These are phyloP conservation scores for Schizaphis graminum DNA, from an alignment of 2,888 invertebrate genomes.

Conservation along the genomic window DNA sequence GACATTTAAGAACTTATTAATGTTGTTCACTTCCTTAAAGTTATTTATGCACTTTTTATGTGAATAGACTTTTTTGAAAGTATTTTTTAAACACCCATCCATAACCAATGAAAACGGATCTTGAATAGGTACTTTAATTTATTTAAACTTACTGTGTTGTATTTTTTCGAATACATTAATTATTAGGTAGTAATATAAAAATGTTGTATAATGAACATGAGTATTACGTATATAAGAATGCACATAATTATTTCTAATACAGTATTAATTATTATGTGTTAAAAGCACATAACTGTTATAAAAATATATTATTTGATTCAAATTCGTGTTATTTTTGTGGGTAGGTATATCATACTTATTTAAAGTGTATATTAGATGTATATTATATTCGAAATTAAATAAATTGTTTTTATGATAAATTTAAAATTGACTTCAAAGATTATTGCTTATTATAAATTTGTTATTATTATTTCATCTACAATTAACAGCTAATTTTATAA, in stretches of 20 bases:
- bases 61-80: not conserved
- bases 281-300: not conserved
- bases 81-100: not conserved
- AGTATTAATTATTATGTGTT: not conserved
- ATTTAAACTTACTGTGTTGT: not conserved
- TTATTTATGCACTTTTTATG: not conserved
- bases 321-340: not conserved
- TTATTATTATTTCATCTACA: not conserved
- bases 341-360: not conserved
- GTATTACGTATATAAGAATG: not conserved
- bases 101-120: not conserved
- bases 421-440: not conserved
- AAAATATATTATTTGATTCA: not conserved
- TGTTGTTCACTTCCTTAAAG: not conserved
- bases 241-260: not conserved
- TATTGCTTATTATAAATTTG: not conserved
- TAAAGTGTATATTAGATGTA: not conserved
- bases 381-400: not conserved
- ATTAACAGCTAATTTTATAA: not conserved
- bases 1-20: slow-evolving; percentile 9
- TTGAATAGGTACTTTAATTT: not conserved
- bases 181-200: not conserved
- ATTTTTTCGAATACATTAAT: not conserved
- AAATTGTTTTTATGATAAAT: not conserved
- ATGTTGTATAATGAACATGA: not conserved